phyloP scores from a whole-genome alignment of 2,797 vertebrate genomes.

The Rhynchotus rufescens region DNA sequence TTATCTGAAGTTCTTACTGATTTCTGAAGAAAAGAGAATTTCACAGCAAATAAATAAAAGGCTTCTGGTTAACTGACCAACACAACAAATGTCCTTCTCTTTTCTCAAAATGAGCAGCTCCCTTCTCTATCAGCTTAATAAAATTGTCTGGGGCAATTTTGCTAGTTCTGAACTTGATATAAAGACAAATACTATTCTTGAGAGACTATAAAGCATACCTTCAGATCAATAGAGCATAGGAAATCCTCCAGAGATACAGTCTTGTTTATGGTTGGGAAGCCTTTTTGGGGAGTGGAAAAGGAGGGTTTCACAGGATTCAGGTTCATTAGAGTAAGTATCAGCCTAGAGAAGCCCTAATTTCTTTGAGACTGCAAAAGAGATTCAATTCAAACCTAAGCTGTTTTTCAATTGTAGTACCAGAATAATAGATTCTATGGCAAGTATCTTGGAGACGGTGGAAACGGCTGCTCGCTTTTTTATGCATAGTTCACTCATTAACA shows the following conservation, averaged over 20 bases:
- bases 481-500: constrained; percentile 71
- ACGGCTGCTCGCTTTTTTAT: constrained; percentile 73
- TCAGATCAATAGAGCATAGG: constrained; percentile 45
- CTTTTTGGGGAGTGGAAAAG: constrained; percentile 55
- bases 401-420: constrained; percentile 63
- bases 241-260: constrained; percentile 67
- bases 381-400: constrained; percentile 65
- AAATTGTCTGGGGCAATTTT: constrained; percentile 44
- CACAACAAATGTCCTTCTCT: constrained; percentile 39
- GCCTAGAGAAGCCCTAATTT: constrained; percentile 64
- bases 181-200: constrained; percentile 43
- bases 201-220: constrained; percentile 21
- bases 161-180: constrained; percentile 36
- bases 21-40: not conserved
- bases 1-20: not conserved
- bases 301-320: constrained; percentile 65
- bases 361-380: constrained; percentile 47
- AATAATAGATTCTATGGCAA: constrained; percentile 67
- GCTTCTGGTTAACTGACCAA: constrained; percentile 27
- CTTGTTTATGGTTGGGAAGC: constrained; percentile 56
- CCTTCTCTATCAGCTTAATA: constrained; percentile 19
- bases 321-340: constrained; percentile 69
- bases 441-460: constrained; percentile 74
- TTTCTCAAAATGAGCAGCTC: constrained; percentile 68
- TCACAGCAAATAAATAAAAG: constrained; percentile 23